phyloP scores from a whole-genome alignment of 2,113 vertebrate genomes.

The Forbesichthys papilliferus region DNA sequence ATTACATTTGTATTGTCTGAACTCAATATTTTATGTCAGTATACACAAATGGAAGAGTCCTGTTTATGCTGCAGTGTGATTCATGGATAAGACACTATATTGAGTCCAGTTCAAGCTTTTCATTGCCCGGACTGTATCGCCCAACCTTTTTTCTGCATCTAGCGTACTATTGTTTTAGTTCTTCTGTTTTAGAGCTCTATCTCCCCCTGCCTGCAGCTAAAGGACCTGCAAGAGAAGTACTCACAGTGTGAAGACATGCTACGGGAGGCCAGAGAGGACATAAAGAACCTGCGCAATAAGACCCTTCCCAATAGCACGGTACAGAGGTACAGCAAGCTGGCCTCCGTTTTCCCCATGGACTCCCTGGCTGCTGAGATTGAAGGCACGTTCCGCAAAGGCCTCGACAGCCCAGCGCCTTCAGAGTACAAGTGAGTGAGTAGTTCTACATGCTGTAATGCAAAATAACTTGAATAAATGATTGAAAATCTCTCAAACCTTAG shows the following conservation, averaged over 20 bases:
- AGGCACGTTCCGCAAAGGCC: slow-evolving; percentile 82
- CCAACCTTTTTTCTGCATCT: neutral
- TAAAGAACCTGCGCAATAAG: slow-evolving; percentile 82
- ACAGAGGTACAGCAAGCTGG: slow-evolving; percentile 76
- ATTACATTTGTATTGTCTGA: no score
- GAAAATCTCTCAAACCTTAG: no score
- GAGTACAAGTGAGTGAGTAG: slow-evolving; percentile 79
- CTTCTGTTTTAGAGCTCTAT: slow-evolving; percentile 12
- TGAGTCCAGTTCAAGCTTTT: no score
- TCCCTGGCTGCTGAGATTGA: slow-evolving; percentile 89
- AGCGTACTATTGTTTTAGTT: neutral
- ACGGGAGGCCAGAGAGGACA: slow-evolving; percentile 81
- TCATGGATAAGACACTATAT: no score
- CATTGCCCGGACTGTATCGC: no score
- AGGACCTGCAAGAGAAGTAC: slow-evolving; percentile 84
- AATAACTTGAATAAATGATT: no score
- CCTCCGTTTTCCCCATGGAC: slow-evolving; percentile 83
- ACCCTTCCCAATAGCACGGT: slow-evolving; percentile 81
- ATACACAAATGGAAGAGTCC: no score
- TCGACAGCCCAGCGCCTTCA: slow-evolving; percentile 75
- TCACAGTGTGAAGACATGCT: slow-evolving; percentile 81
- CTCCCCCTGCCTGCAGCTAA: slow-evolving; percentile 71
- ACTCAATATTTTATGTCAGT: no score
- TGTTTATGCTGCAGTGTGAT: no score
- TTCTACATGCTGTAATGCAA: neutral